Conservation (phyloP, 2,113 vertebrate genomes). For the Marmota flaviventris region DNA sequence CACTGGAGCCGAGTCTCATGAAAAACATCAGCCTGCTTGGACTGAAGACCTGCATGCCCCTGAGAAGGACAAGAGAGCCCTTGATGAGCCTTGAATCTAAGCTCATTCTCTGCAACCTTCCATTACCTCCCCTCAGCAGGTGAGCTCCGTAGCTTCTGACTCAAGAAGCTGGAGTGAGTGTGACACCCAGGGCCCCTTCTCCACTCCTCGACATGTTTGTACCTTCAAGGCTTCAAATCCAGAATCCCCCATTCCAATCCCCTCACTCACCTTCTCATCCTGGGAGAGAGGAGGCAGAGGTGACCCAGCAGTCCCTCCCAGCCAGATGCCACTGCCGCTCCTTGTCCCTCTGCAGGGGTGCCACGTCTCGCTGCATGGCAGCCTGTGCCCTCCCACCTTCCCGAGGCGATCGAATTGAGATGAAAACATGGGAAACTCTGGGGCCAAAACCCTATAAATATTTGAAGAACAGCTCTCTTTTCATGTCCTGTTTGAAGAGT, state of each 20-base stretch:
- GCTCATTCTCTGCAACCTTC: neutral
- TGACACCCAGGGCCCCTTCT: neutral
- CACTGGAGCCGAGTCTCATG: rapidly evolving
- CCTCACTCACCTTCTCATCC: too few relatives aligned
- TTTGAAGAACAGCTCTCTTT: conserved; percentile 76
- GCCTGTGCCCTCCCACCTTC: neutral
- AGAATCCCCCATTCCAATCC: neutral
- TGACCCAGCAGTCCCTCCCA: rapidly evolving
- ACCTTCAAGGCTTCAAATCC: neutral
- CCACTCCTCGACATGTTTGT: neutral
- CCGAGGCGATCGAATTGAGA: conserved; percentile 35
- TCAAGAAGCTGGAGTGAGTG: neutral
- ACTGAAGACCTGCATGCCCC: neutral
- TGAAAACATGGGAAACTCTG: conserved; percentile 69
- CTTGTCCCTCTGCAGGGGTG: neutral
- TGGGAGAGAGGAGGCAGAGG: neutral
- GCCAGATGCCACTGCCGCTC: neutral
- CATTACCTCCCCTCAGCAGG: rapidly evolving
- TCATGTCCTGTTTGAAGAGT: conserved; percentile 77
- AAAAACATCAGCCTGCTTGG: neutral
- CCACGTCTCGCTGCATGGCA: neutral
- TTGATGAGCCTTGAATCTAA: neutral
- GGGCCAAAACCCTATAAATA: conserved; percentile 71
- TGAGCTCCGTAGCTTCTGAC: neutral
- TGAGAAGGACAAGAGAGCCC: neutral